Evolutionary conservation across 2,888 invertebrate species (phyloP).

Genomic region (Troides aeacus): DNA sequence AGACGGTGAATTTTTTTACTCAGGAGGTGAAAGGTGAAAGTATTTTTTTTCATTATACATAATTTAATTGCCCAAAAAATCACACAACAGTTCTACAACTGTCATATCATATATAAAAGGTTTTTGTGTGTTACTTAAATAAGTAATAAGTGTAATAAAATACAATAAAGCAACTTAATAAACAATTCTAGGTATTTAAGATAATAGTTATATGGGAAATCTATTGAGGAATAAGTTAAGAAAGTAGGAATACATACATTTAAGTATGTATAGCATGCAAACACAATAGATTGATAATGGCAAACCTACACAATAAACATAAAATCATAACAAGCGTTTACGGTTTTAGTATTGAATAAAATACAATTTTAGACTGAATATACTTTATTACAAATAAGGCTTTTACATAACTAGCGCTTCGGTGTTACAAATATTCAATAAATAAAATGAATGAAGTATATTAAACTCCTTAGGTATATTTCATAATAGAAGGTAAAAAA

Average conservation of each 20-base stretch:
- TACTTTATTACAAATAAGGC: conserved; percentile 77
- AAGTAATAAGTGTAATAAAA: not conserved
- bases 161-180: not conserved
- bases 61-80: too few species aligned
- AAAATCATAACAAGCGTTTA: conserved; percentile 53
- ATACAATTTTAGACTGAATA: conserved; percentile 71
- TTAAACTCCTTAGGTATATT: conserved; percentile 39
- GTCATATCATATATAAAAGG: too few species aligned
- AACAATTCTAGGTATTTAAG: conserved; percentile 1
- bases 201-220: not conserved
- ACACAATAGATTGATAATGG: conserved; percentile 63
- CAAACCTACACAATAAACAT: conserved; percentile 78
- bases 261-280: conserved; percentile 44
- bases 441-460: conserved; percentile 42
- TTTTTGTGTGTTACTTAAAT: not conserved
- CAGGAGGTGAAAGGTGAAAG: not conserved
- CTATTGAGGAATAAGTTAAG: not conserved
- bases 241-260: not conserved
- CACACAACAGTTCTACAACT: too few species aligned
- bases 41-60: not conserved
- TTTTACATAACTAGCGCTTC: conserved; percentile 66
- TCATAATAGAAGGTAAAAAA: conserved; percentile 34
- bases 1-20: too few species aligned
- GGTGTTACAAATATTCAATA: conserved; percentile 65
- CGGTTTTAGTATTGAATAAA: conserved; percentile 62